A percentile compares a stretch with the other conserved stretches of the same genome.
Evolutionary conservation across 1,140 invertebrate genomes (phyloP).

Genomic region (Trissolcus basalis): DNA sequence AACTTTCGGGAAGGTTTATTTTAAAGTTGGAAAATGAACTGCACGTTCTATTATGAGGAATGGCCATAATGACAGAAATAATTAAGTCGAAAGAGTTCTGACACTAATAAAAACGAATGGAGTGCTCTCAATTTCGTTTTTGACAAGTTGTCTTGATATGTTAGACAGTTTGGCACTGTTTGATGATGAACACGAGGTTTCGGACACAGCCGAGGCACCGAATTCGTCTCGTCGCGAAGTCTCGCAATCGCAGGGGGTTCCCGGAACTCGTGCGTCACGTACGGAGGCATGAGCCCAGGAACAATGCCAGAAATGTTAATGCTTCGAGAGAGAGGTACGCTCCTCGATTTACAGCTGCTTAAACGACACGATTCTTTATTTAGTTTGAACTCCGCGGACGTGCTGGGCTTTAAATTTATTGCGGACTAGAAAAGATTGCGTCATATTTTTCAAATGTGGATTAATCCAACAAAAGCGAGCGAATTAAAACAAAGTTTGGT

Average conservation of each 20-base stretch:
- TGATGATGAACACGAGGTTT: slow-evolving; percentile 9
- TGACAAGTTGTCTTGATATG: slow-evolving; percentile 15
- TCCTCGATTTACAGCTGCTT: slow-evolving; percentile 42
- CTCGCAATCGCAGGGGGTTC: slow-evolving; percentile 48
- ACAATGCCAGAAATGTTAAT: slow-evolving; percentile 52
- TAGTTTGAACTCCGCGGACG: slow-evolving; percentile 43
- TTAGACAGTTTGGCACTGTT: slow-evolving; percentile 31
- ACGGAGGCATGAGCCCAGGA: slow-evolving; percentile 41
- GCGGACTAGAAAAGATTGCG: slow-evolving; percentile 42
- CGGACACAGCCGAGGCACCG: slow-evolving; percentile 28
- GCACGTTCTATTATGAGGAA: no score
- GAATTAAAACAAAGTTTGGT: no score
- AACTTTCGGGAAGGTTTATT: no score
- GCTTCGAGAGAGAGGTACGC: slow-evolving; percentile 30
- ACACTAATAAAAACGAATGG: background rate
- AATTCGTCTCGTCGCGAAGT: slow-evolving; percentile 45
- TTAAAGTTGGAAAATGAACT: no score
- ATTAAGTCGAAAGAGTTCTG: background rate
- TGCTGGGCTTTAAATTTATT: slow-evolving; percentile 31
- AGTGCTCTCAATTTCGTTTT: slow-evolving; percentile 12
- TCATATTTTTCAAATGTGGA: slow-evolving; percentile 38
- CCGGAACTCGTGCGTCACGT: slow-evolving; percentile 50
- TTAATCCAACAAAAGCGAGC: no score
- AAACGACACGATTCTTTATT: slow-evolving; percentile 54
- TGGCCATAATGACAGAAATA: background rate